These are phyloP conservation scores for Pelosia muscerda DNA, from an alignment of 2,888 invertebrate species.

Conservation along the genomic window DNA sequence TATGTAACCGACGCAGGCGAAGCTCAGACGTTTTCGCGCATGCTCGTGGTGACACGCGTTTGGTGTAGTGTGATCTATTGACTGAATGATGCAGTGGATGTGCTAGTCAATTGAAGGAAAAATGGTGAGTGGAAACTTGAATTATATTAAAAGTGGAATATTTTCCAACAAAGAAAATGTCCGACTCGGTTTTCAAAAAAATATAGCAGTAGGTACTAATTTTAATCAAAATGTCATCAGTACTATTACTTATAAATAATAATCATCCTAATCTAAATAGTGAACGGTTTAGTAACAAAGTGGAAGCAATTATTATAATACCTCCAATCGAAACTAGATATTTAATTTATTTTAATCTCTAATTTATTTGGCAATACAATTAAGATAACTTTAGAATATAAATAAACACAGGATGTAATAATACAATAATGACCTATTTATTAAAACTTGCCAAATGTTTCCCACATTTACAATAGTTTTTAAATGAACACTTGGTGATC, in stretches of 20 bases:
- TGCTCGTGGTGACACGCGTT: conserved; percentile 58
- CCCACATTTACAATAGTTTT: conserved; percentile 20
- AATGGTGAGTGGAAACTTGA: conserved; percentile 57
- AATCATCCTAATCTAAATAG: neutral
- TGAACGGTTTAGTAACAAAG: neutral
- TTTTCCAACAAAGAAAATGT: neutral
- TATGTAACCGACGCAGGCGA: conserved; percentile 47
- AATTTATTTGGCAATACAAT: neutral
- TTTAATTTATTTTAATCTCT: neutral
- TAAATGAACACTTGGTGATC: conserved; percentile 22
- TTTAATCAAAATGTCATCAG: neutral
- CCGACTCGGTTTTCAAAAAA: neutral
- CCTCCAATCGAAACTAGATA: neutral
- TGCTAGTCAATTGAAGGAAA: conserved; percentile 60
- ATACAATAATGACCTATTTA: neutral
- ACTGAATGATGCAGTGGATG: conserved; percentile 58
- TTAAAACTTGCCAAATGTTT: conserved; percentile 8
- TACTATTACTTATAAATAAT: neutral
- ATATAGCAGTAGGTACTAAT: neutral
- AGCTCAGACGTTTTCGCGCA: conserved; percentile 61
- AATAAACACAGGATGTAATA: neutral
- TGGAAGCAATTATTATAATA: neutral
- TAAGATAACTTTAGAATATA: neutral
- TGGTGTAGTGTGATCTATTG: conserved; percentile 56
- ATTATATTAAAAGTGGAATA: neutral